These are phyloP conservation scores for Drosophila pseudoobscura DNA, from an alignment of 1,140 invertebrate genomes.

Conservation along the genomic window DNA sequence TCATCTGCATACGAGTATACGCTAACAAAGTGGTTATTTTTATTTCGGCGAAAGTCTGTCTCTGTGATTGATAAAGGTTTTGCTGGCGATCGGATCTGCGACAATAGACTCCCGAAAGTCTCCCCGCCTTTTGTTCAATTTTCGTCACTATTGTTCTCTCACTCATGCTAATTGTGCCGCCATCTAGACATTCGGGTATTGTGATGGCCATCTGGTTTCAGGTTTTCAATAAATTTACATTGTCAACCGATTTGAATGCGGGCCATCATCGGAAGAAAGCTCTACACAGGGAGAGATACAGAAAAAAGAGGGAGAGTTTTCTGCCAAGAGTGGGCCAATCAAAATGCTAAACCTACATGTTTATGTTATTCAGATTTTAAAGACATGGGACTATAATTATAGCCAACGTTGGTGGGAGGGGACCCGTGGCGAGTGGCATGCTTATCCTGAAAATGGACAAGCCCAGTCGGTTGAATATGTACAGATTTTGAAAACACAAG, in stretches of 20 bases:
- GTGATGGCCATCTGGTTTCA: slow-evolving; percentile 35
- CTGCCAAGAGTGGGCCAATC: too few species aligned
- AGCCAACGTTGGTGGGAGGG: too few species aligned
- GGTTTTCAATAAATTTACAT: slow-evolving; percentile 36
- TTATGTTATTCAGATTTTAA: too few species aligned
- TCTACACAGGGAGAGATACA: slow-evolving; percentile 3
- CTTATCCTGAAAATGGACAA: too few species aligned
- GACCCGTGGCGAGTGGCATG: too few species aligned
- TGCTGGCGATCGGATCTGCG: background rate
- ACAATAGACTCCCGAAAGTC: background rate
- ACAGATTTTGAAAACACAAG: too few species aligned
- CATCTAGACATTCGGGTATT: slow-evolving; percentile 1
- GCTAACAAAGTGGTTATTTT: background rate
- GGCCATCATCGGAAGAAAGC: slow-evolving; percentile 26
- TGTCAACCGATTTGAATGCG: slow-evolving; percentile 35
- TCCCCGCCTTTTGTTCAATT: slow-evolving; percentile 22
- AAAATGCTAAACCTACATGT: too few species aligned
- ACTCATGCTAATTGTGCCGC: background rate
- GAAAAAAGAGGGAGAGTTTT: slow-evolving; percentile 4
- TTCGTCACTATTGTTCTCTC: slow-evolving; percentile 49
- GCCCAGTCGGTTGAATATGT: too few species aligned
- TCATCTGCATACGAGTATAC: slow-evolving; percentile 10
- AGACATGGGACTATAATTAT: too few species aligned
- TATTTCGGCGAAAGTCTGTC: slow-evolving; percentile 42
- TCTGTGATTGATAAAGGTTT: slow-evolving; percentile 36